A percentile compares a stretch with the other conserved stretches of the same genome.
phyloP scores from a whole-genome alignment of 2,888 invertebrate species.

The Harmothoe impar region DNA sequence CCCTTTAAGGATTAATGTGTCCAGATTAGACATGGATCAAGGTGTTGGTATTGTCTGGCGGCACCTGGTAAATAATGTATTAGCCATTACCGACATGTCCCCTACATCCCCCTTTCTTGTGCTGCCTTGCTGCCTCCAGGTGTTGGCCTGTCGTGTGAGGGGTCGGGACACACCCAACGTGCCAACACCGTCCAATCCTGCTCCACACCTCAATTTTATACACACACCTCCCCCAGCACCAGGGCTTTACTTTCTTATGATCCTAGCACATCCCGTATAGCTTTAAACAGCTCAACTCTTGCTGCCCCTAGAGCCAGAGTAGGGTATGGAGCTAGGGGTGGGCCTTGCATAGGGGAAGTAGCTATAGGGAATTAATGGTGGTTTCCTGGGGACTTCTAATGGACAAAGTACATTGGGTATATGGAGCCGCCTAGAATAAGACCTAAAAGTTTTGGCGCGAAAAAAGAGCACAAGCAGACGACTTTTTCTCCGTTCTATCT shows the following conservation, averaged over 20 bases:
- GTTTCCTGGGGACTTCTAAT: too few species aligned
- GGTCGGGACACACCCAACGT: conserved; percentile 4
- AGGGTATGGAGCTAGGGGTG: too few species aligned
- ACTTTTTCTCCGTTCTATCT: not conserved
- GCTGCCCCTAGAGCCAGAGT: too few species aligned
- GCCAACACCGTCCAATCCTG: not conserved
- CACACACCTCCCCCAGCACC: not conserved
- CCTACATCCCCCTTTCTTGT: not conserved
- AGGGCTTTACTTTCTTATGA: too few species aligned
- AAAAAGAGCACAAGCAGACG: not conserved
- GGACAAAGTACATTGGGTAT: too few species aligned
- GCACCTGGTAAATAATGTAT: conserved; percentile 8
- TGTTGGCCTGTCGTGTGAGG: not conserved
- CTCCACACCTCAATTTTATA: not conserved
- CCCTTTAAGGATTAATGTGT: not conserved
- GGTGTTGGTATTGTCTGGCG: not conserved
- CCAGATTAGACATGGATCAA: not conserved
- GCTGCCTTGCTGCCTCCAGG: too few species aligned
- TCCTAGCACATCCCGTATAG: too few species aligned
- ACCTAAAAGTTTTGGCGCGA: not conserved
- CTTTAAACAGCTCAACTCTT: too few species aligned
- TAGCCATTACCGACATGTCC: conserved; percentile 24
- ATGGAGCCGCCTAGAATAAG: not conserved
- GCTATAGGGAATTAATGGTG: too few species aligned
- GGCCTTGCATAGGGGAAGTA: too few species aligned